A percentile compares a stretch with the other conserved stretches of the same genome.
phyloP scores from a whole-genome alignment of 2,797 vertebrate species.

The Neoniphon sammara region DNA sequence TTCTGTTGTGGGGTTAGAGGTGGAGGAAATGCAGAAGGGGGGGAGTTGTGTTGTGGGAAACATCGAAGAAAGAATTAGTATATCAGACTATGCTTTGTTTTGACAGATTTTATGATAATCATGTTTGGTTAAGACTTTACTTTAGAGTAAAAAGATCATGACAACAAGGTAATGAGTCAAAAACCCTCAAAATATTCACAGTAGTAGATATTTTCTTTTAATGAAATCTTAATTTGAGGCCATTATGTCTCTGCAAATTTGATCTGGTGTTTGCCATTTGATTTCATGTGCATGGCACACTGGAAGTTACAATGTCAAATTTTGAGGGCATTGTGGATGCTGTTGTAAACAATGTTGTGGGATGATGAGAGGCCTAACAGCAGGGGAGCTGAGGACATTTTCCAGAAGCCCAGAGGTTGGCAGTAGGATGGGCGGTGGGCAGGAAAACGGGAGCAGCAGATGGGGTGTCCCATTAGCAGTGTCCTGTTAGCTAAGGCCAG shows the following conservation, averaged over 20 bases:
- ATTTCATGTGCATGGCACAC: constrained; percentile 36
- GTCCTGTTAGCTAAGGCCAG: constrained; percentile 74
- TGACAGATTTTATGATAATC: too few relatives aligned
- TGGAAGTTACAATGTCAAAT: constrained; percentile 43
- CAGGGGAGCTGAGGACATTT: constrained; percentile 53
- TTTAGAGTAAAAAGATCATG: not conserved
- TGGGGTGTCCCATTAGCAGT: constrained; percentile 75
- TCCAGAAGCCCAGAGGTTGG: constrained; percentile 70
- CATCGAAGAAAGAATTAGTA: not conserved
- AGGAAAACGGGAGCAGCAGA: constrained; percentile 71
- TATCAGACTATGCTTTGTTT: too few relatives aligned
- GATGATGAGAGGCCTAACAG: constrained; percentile 55
- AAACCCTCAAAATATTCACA: not conserved
- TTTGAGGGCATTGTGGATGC: constrained; percentile 30
- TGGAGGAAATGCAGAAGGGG: not conserved
- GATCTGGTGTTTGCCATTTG: constrained; percentile 20
- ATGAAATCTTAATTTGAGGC: too few relatives aligned
- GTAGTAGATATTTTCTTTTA: too few relatives aligned
- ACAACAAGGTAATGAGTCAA: not conserved
- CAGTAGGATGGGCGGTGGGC: constrained; percentile 42
- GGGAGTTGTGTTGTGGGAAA: not conserved
- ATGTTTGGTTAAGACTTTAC: not conserved
- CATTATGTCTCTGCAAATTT: not conserved
- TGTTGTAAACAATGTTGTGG: constrained; percentile 59
- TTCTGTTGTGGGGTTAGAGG: constrained; percentile 8